Percentiles rank a stretch among this genome's conserved stretches.
Evolutionary conservation across 2,888 invertebrate species (phyloP).

Genomic region (Phyllotreta cruciferae): DNA sequence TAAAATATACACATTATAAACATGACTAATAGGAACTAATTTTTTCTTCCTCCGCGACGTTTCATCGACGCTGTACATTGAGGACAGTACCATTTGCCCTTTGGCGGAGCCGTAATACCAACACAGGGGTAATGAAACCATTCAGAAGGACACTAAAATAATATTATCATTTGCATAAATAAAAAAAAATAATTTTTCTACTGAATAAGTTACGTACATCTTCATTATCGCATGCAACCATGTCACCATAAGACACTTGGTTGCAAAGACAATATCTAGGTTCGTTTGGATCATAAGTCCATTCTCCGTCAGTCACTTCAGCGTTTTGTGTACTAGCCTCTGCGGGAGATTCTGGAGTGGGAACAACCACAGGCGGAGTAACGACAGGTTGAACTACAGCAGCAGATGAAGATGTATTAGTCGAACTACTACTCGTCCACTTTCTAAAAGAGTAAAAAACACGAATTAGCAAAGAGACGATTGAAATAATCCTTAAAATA

Average conservation of each 20-base stretch:
- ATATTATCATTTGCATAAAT: slow-evolving; percentile 25
- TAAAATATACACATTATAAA: too few relatives aligned
- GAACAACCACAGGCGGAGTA: slow-evolving; percentile 45
- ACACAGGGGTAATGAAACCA: slow-evolving; percentile 99
- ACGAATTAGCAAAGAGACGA: not conserved
- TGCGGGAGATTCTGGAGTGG: slow-evolving; percentile 58
- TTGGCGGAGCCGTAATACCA: slow-evolving; percentile 93
- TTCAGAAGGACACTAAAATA: slow-evolving; percentile 90
- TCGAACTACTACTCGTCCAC: slow-evolving; percentile 47
- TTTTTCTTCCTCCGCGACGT: slow-evolving; percentile 81
- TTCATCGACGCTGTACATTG: slow-evolving; percentile 91
- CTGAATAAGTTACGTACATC: slow-evolving; percentile 71
- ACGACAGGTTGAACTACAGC: slow-evolving; percentile 50
- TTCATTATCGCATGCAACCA: slow-evolving; percentile 99
- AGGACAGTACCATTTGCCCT: slow-evolving; percentile 99
- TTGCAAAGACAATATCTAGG: slow-evolving; percentile 96
- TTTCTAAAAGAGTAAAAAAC: slow-evolving; percentile 48
- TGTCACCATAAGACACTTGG: slow-evolving; percentile 96
- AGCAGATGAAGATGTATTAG: slow-evolving; percentile 53
- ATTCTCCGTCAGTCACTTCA: slow-evolving; percentile 77
- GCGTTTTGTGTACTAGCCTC: slow-evolving; percentile 61
- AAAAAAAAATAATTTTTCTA: too few relatives aligned
- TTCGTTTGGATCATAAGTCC: slow-evolving; percentile 96
- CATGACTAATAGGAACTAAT: slow-evolving; percentile 58
- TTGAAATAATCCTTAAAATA: slow-evolving; percentile 46